phyloP scores from a whole-genome alignment of 2,113 vertebrate species.

The Paracanthobrama guichenoti region DNA sequence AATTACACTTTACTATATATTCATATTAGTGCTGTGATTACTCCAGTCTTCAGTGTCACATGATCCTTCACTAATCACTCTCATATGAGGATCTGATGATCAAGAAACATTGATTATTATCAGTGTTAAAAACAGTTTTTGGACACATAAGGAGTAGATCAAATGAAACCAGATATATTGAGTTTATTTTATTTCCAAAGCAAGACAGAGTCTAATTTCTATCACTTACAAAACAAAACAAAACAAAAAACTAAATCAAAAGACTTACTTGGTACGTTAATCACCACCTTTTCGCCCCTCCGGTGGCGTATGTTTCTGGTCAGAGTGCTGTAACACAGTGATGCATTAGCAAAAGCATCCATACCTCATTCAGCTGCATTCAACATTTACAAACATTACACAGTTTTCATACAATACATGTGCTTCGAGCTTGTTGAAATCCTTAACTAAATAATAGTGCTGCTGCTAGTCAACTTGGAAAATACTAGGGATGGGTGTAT shows the following conservation, averaged over 20 bases:
- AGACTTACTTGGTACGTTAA: slow-evolving; percentile 95
- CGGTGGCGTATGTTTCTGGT: slow-evolving; percentile 95
- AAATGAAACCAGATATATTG: neutral
- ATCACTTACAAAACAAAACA: neutral
- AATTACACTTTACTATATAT: no score
- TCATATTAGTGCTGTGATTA: no score
- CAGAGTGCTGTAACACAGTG: slow-evolving; percentile 80
- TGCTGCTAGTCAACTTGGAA: no score
- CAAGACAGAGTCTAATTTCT: neutral
- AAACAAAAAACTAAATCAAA: no score
- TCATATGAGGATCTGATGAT: no score
- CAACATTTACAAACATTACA: neutral
- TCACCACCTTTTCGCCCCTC: slow-evolving; percentile 93
- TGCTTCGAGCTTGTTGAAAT: neutral
- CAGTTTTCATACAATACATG: neutral
- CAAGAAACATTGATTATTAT: no score
- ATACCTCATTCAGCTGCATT: neutral
- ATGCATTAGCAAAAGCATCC: neutral
- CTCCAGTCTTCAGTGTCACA: no score
- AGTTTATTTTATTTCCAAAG: neutral
- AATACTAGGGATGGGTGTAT: no score
- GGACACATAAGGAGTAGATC: neutral
- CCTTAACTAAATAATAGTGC: neutral
- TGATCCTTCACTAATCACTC: no score
- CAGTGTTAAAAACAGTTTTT: no score